Evolutionary conservation across 2,797 vertebrate genomes (phyloP).

Genomic region (Cirrhinus molitorella): DNA sequence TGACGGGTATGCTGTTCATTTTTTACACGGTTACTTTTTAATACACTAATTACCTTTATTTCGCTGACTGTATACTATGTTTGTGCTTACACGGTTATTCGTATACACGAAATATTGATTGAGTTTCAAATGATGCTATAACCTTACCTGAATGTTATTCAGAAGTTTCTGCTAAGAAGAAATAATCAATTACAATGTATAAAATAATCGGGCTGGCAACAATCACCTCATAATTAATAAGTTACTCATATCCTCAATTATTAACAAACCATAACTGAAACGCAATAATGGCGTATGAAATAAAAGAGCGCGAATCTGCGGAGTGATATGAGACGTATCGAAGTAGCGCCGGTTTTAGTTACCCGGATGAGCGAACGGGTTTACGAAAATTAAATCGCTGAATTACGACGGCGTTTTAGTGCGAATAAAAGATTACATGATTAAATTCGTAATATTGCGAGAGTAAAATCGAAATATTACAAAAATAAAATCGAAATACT

Average conservation of each 20-base stretch:
- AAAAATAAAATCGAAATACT: no score
- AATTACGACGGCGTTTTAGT: no score
- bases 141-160: background rate
- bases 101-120: background rate
- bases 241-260: background rate
- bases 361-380: background rate
- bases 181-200: background rate
- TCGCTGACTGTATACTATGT: background rate
- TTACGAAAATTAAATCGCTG: background rate
- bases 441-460: no score
- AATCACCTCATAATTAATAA: background rate
- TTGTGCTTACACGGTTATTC: background rate
- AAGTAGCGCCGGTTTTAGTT: background rate
- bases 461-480: no score
- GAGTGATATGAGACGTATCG: background rate
- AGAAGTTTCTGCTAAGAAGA: background rate
- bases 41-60: background rate
- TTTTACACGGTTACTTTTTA: background rate
- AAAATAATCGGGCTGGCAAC: background rate
- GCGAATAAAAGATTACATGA: no score
- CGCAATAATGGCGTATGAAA: background rate
- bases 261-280: background rate
- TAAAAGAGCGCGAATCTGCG: background rate
- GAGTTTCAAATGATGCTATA: background rate
- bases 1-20: slow-evolving; percentile 85